A percentile compares a stretch with the other conserved stretches of the same genome.
Conservation (phyloP, 2,113 vertebrate genomes). For the Riparia riparia region DNA sequence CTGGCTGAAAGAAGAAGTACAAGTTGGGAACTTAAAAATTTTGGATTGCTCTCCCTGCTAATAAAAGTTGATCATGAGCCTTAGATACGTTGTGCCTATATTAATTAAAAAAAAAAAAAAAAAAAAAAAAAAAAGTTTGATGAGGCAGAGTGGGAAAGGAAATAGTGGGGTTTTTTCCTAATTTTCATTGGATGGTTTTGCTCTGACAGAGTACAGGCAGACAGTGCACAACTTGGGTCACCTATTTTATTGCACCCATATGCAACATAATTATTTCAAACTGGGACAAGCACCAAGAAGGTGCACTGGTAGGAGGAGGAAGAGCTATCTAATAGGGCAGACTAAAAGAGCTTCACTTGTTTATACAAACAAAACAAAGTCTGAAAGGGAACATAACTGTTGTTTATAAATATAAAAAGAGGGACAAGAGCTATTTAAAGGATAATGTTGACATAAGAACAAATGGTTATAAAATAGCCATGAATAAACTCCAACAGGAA, state of each 20-base stretch:
- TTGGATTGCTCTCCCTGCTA: background rate
- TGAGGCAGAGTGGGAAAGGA: background rate
- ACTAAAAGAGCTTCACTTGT: background rate
- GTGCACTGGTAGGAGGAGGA: background rate
- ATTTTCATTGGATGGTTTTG: background rate
- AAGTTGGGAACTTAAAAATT: background rate
- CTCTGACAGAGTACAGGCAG: background rate
- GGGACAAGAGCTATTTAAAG: constrained; percentile 22
- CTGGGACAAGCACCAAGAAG: background rate
- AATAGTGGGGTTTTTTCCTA: background rate
- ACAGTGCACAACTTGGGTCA: background rate
- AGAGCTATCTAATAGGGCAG: background rate
- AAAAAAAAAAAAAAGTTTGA: background rate
- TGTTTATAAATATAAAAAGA: background rate
- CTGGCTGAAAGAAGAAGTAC: background rate
- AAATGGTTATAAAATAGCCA: constrained; percentile 9
- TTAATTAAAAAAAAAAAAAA: background rate
- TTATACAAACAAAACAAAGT: constrained; percentile 11
- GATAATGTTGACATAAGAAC: background rate
- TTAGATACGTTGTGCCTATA: background rate
- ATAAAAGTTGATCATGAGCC: background rate
- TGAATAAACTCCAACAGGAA: constrained; percentile 40
- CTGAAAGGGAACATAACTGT: background rate
- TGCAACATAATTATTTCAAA: background rate
- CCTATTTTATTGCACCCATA: background rate